A percentile compares a stretch with the other conserved stretches of the same genome.
These are phyloP conservation scores for Sminthurinus aureus DNA, from an alignment of 2,888 invertebrate genomes.

Conservation along the genomic window DNA sequence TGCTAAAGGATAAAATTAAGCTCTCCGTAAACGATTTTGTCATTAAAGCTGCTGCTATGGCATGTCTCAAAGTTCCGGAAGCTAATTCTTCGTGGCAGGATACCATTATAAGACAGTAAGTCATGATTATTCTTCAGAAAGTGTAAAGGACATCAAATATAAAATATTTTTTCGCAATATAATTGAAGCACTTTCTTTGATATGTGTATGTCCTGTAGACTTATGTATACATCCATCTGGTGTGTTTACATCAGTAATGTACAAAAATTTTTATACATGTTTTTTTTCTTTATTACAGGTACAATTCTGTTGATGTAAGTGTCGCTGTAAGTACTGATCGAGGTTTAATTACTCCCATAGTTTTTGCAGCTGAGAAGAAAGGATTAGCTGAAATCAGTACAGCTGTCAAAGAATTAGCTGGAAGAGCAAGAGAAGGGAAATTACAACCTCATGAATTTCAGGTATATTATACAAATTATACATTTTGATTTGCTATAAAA, in stretches of 20 bases:
- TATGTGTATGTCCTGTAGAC: no score
- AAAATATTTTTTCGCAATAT: no score
- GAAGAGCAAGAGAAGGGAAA: conserved; percentile 86
- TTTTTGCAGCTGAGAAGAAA: conserved; percentile 89
- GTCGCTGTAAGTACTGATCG: conserved; percentile 95
- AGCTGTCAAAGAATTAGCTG: conserved; percentile 80
- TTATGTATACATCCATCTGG: no score
- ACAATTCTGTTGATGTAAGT: conserved; percentile 90
- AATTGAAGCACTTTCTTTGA: neutral
- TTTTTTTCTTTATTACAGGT: conserved; percentile 69
- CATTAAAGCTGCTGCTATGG: conserved; percentile 89
- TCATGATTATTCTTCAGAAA: conserved; percentile 54
- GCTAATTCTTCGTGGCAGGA: conserved; percentile 97
- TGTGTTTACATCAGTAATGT: no score
- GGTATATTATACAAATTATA: conserved; percentile 59
- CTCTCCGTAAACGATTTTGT: conserved; percentile 96
- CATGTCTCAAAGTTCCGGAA: conserved; percentile 85
- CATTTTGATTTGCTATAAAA: neutral
- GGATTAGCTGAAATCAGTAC: conserved; percentile 84
- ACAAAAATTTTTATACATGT: no score
- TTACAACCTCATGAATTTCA: conserved; percentile 94
- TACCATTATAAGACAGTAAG: conserved; percentile 88
- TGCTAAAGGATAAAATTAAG: conserved; percentile 80
- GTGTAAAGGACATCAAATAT: neutral
- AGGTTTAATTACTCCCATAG: conserved; percentile 96